Conservation (phyloP, 2,888 invertebrate genomes). For the Coelopa pilipes region DNA sequence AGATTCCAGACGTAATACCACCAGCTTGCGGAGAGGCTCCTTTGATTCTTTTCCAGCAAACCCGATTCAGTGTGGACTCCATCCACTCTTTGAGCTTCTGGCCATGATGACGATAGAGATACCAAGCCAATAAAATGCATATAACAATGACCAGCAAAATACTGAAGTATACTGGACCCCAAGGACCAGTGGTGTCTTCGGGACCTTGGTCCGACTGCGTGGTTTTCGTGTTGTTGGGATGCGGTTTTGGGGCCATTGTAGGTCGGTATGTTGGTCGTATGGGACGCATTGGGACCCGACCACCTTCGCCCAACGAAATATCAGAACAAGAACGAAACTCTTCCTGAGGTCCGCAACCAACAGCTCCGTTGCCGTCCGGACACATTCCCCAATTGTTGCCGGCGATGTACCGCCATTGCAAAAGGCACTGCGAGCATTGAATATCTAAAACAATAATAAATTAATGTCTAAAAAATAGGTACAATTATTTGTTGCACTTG, state of each 20-base stretch:
- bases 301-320: conserved; percentile 74
- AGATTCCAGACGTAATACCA: background rate
- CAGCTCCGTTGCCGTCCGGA: conserved; percentile 77
- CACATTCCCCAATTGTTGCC: conserved; percentile 87
- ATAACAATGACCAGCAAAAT: conserved; percentile 75
- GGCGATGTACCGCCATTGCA: conserved; percentile 90
- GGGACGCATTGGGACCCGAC: conserved; percentile 67
- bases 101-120: conserved; percentile 81
- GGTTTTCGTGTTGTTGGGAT: conserved; percentile 44
- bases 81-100: conserved; percentile 71
- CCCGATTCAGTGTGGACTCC: conserved; percentile 29
- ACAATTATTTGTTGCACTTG: conserved; percentile 43
- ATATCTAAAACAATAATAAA: conserved; percentile 65
- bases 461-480: too few relatives aligned
- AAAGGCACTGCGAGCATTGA: conserved; percentile 82
- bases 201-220: conserved; percentile 44
- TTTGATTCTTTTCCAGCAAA: conserved; percentile 43
- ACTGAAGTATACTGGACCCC: conserved; percentile 73
- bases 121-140: conserved; percentile 75
- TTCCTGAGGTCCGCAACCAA: conserved; percentile 90
- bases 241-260: conserved; percentile 52
- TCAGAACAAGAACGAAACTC: conserved; percentile 89
- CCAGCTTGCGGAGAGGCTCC: conserved; percentile 1
- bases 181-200: conserved; percentile 63
- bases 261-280: conserved; percentile 56